phyloP scores from a whole-genome alignment of 1,140 invertebrate species.

The Drosophila pallidifrons region DNA sequence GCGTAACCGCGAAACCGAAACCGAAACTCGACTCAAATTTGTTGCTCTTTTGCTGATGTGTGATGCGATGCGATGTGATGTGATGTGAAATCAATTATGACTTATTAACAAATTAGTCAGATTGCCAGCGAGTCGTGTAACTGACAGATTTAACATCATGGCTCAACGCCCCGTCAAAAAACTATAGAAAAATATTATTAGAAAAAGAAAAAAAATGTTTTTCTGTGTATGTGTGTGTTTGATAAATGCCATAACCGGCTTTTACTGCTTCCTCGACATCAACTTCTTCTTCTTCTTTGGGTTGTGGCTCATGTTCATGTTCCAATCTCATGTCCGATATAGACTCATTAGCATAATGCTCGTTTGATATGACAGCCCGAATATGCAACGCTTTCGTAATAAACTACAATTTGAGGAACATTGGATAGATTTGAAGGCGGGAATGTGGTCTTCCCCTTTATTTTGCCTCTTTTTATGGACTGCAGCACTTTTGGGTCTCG shows the following conservation, averaged over 20 bases:
- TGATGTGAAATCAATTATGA: constrained; percentile 82
- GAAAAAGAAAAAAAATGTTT: constrained; percentile 30
- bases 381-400: constrained; percentile 66
- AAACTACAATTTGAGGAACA: constrained; percentile 40
- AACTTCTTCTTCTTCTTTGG: constrained; percentile 26
- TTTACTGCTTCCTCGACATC: constrained; percentile 22
- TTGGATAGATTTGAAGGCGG: constrained; percentile 16
- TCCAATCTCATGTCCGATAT: constrained; percentile 60
- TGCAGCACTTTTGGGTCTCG: constrained; percentile 26
- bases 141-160: constrained; percentile 68
- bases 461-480: constrained; percentile 9
- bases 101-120: constrained; percentile 78
- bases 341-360: constrained; percentile 73
- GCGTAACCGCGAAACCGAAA: constrained; percentile 2
- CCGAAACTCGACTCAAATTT: neutral
- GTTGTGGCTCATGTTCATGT: constrained; percentile 34
- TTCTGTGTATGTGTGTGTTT: neutral
- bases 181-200: neutral
- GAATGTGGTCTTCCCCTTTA: neutral
- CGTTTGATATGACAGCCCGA: constrained; percentile 68
- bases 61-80: constrained; percentile 72
- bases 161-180: constrained; percentile 53
- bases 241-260: constrained; percentile 50
- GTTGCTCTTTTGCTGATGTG: constrained; percentile 25
- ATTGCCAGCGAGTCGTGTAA: constrained; percentile 61